phyloP scores from a whole-genome alignment of 2,797 vertebrate genomes.

The Gymnothorax javanicus region DNA sequence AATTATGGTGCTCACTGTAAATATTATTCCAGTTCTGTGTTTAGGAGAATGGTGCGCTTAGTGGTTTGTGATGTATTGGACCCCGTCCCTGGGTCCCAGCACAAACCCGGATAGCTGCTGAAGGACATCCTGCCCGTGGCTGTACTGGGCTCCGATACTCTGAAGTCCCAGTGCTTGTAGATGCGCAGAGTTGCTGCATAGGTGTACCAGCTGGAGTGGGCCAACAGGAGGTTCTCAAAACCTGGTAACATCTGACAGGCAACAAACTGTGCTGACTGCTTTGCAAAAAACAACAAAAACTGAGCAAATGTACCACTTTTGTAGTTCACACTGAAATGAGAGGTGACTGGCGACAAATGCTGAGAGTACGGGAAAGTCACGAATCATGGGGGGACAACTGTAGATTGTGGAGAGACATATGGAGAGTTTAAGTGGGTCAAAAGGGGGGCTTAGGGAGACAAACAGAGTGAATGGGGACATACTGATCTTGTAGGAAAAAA shows the following conservation, averaged over 20 bases:
- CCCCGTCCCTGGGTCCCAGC: background rate
- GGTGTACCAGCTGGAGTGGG: slow-evolving; percentile 90
- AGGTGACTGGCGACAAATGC: background rate
- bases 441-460: background rate
- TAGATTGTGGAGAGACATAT: background rate
- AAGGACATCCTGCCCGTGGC: slow-evolving; percentile 79
- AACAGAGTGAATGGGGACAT: background rate
- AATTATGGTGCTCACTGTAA: too few species aligned
- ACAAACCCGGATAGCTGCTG: slow-evolving; percentile 88
- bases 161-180: slow-evolving; percentile 91
- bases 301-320: background rate
- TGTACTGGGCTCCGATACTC: slow-evolving; percentile 67
- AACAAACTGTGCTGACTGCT: background rate
- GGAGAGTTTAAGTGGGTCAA: background rate
- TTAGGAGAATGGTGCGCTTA: background rate
- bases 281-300: background rate
- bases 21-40: too few species aligned
- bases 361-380: background rate
- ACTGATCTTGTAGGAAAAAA: background rate
- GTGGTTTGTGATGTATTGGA: background rate
- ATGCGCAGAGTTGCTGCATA: slow-evolving; percentile 88
- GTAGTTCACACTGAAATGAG: background rate
- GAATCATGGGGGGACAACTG: background rate
- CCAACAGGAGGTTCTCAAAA: slow-evolving; percentile 86
- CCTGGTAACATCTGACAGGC: slow-evolving; percentile 82